Evolutionary conservation across 1,140 invertebrate genomes (phyloP), one percentile per base, ranked within the genome.

Genomic region (Glossosoma conforme): DNA sequence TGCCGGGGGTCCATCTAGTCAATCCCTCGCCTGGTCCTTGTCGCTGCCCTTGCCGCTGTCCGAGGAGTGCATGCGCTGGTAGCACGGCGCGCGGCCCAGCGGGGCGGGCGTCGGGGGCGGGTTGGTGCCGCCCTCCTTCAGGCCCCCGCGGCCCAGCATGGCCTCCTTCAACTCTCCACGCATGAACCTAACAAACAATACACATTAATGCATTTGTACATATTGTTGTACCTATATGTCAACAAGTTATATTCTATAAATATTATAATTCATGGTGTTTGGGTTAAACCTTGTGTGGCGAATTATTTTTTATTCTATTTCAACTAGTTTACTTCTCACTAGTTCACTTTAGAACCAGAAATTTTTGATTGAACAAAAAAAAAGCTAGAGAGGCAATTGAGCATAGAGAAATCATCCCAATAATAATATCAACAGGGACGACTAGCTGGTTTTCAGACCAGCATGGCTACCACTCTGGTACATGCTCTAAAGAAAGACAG

Each of bases 1-100:
- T 69, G 74, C 74, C 62, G 70, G 68, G 65, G 76, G 75, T 72
- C 75, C 76, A 63, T 86, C 83, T 86, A 86, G 84, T 86, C 82
- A 86, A 77, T 86, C 82, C 63, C 50, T 36, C 8, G 48, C 24
- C 45, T 57, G 41, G 48, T 86, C 82, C 65, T 87, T 87, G 58
- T 88, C 86, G 46, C 80, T 85, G 18, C 80, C 77, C 56, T 85
- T 82, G 48, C 74, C 81, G 55, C 80, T 82, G 62, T 92, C 88
- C 61, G 85, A 90, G 65, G 87, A 91, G 64, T 86, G 85, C 80
- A 89, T 91, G 54, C 89, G 77, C 62, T 91, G 88, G 69, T 89
- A 92, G 61, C 72, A 82, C 13, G 82, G 80, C 37, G 80, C 82
- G 58, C 79, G 74, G 5, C 67, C 74, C 44, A 83, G 74, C 38